phyloP scores from a whole-genome alignment of 2,888 invertebrate genomes.

The Platypus cylindrus region DNA sequence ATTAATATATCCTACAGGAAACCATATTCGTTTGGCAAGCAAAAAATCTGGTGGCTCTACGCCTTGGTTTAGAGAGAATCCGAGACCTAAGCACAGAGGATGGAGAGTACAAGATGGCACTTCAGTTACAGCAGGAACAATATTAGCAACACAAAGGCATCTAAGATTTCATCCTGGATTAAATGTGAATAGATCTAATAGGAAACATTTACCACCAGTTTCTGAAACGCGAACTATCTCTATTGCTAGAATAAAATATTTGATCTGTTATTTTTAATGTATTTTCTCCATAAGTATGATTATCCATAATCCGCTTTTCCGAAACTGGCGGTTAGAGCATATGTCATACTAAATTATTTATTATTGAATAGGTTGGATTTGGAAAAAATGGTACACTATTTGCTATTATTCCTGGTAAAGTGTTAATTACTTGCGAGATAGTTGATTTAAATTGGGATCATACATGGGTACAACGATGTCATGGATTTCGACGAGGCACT shows the following conservation, averaged over 20 bases:
- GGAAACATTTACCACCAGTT: too few species aligned
- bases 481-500: slow-evolving; percentile 49
- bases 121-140: slow-evolving; percentile 50
- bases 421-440: slow-evolving; percentile 71
- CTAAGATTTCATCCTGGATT: slow-evolving; percentile 69
- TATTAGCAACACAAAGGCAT: slow-evolving; percentile 55
- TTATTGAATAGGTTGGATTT: slow-evolving; percentile 59
- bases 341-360: background rate
- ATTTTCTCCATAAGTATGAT: too few species aligned
- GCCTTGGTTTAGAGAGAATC: slow-evolving; percentile 51
- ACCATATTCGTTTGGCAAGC: slow-evolving; percentile 43
- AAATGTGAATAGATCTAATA: slow-evolving; percentile 47
- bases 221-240: background rate
- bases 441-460: slow-evolving; percentile 68
- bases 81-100: slow-evolving; percentile 63
- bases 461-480: slow-evolving; percentile 54
- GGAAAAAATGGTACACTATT: slow-evolving; percentile 67
- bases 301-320: too few species aligned
- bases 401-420: slow-evolving; percentile 68
- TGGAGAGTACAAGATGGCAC: slow-evolving; percentile 64
- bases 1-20: slow-evolving; percentile 43
- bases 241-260: too few species aligned
- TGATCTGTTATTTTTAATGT: too few species aligned
- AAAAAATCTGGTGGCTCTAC: slow-evolving; percentile 66
- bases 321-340: background rate